These are phyloP conservation scores for Stegodyphus mimosarum DNA, from an alignment of 1,140 invertebrate genomes.

Conservation along the genomic window DNA sequence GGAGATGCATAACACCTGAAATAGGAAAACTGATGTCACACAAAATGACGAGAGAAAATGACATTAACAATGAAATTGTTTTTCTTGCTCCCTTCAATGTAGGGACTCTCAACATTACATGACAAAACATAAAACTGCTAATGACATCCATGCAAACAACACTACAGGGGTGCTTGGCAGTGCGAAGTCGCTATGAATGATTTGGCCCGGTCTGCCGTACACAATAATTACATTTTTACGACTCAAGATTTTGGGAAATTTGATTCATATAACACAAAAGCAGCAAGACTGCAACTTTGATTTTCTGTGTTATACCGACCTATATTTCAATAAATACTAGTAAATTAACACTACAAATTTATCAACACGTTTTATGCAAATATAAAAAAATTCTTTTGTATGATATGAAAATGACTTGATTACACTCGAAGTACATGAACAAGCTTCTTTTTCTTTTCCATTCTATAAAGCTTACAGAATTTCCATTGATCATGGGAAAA, in stretches of 20 bases:
- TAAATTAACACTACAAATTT: background rate
- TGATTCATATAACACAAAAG: background rate
- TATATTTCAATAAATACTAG: background rate
- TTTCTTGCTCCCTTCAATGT: background rate
- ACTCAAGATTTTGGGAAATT: background rate
- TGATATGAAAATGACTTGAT: background rate
- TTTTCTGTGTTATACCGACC: background rate
- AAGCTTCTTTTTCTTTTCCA: background rate
- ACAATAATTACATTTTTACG: background rate
- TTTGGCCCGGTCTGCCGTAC: background rate
- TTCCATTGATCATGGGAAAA: background rate
- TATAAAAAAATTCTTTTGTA: too few relatives aligned
- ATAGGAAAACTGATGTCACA: background rate
- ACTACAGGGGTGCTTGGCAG: background rate
- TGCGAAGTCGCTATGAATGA: background rate
- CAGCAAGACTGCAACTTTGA: too few relatives aligned
- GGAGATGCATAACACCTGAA: slow-evolving; percentile 3
- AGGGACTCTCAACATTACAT: background rate
- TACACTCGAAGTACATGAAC: background rate
- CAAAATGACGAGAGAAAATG: background rate
- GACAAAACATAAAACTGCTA: slow-evolving; percentile 1
- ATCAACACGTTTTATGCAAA: too few relatives aligned
- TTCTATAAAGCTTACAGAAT: background rate
- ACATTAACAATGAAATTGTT: background rate
- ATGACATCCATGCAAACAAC: slow-evolving; percentile 5